Base-by-base conservation (phyloP, 2,113 vertebrate species). In the Glaucomys volans region DNA sequence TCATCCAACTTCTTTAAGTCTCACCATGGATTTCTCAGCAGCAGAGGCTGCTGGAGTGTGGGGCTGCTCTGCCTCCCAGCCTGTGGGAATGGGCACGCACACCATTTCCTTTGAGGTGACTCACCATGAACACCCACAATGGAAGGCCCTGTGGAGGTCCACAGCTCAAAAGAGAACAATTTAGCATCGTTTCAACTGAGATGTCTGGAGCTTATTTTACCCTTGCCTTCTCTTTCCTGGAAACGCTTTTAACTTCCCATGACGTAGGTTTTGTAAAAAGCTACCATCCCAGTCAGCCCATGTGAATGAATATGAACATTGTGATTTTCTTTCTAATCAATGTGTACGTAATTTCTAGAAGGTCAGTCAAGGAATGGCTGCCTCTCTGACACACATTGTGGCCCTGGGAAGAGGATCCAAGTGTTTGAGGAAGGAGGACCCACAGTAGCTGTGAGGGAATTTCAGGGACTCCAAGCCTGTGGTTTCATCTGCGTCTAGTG, bases 191-290 rank as follows among this genome's bases (percentile, higher is more conserved):
- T 35, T 66, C 35, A 72, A 42, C 16, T 17, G 24, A 62, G 13
- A 22, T 26, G 87, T 79, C 64, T 44, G 24, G 92, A 69, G 47
- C 64, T 54, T 57, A 44, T 81, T 87, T 90, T 77, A 44, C 54
- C 37, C 20, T 40, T 67, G 30, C 1, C 4, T 71, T 84, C 32
- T 79, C 24, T 20, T 42, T 54, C 59, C 35, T 86, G 85, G 94
- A 95, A 97, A 80, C 17, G 76, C 80, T 90, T 80, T 80, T 40
- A 59, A 77, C 47, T 84, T 95, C 77, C 47, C 12, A 13, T 87
- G 57, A 91, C 4, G 64, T 64, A 64, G 17, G 37, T 77, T 86
- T 71, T 66, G 6, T 42, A 35, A 74, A 86, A 47, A 87, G 28
- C 42, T 17, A 7, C 93, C 20, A 4, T 44, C 22, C 40, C 35